Evolutionary conservation across 1,140 invertebrate species (phyloP), one percentile per base, ranked within the genome.

Genomic region (Temnothorax longispinosus): DNA sequence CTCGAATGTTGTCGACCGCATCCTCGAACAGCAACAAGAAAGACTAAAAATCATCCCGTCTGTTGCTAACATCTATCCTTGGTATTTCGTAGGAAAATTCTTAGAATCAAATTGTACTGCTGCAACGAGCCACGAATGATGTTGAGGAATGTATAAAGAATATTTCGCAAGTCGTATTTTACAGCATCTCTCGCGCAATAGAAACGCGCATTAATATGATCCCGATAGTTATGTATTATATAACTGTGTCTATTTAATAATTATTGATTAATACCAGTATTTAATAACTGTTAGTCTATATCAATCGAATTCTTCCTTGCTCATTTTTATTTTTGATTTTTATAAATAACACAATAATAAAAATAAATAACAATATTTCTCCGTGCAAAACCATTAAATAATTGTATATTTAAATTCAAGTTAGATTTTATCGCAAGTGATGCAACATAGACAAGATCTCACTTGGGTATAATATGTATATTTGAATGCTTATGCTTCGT

Each of bases 41-140:
- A 47, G 52, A 54, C 80, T 47, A 84, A 74, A 84, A 84, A 84
- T 84, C 69, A 60, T 60, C 27, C 80, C 80, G 69, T 84, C 80
- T 84, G 69, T 62, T 75, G 69, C 69, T 84, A 84, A 75, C 80
- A 62, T 84, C 69, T 32, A 84, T 62, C 69, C 69, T 35, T 52
- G 80, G 69, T 75, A 84, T 84, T 84, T 75, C 41, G 69, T 84
- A 74, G n/a, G 69, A 62, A 84, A 74, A 84, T 84, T 84, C 80
- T 84, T 75, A 11, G 44, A 84, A 75, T 75, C 54, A 74, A 75
- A 84, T 82, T 82, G 54, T 41, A 27, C 65, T 71, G 52, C 60
- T 74, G 27, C 60, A 71, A 54, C 44, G 21, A 67, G 47, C 44
- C 72, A 60, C 69, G 54, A 47, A 35, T 27, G 54, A 58, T 21